Evolutionary conservation across 2,888 invertebrate species (phyloP).

Genomic region (Eugnorisma glareosa): DNA sequence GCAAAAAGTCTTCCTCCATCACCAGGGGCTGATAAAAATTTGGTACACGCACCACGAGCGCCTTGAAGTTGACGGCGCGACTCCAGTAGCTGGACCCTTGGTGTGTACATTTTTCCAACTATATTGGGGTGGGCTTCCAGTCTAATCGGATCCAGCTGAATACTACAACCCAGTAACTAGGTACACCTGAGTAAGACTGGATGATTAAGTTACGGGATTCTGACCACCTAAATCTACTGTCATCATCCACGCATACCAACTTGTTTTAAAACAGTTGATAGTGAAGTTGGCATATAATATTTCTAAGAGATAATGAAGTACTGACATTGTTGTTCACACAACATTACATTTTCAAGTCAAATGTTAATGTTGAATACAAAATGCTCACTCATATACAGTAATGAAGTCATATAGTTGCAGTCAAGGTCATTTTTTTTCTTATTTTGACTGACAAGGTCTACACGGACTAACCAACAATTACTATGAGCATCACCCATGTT

Average conservation of each 20-base stretch:
- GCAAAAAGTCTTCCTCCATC: too few relatives aligned
- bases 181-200: not conserved
- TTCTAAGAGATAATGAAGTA: not conserved
- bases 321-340: not conserved
- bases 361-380: not conserved
- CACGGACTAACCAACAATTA: slow-evolving; percentile 1
- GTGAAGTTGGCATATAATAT: not conserved
- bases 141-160: not conserved
- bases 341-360: not conserved
- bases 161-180: not conserved
- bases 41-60: too few relatives aligned
- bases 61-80: too few relatives aligned
- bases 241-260: not conserved
- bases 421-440: not conserved
- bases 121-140: not conserved
- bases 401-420: not conserved
- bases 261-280: not conserved
- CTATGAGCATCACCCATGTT: not conserved
- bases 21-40: too few relatives aligned
- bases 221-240: not conserved
- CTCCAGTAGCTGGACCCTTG: too few relatives aligned
- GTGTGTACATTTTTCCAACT: too few relatives aligned
- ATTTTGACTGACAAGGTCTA: slow-evolving; percentile 7
- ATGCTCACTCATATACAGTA: slow-evolving; percentile 20
- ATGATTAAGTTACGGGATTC: not conserved